phyloP scores from a whole-genome alignment of 1,140 invertebrate genomes.

The Ditylenchus dipsaci region DNA sequence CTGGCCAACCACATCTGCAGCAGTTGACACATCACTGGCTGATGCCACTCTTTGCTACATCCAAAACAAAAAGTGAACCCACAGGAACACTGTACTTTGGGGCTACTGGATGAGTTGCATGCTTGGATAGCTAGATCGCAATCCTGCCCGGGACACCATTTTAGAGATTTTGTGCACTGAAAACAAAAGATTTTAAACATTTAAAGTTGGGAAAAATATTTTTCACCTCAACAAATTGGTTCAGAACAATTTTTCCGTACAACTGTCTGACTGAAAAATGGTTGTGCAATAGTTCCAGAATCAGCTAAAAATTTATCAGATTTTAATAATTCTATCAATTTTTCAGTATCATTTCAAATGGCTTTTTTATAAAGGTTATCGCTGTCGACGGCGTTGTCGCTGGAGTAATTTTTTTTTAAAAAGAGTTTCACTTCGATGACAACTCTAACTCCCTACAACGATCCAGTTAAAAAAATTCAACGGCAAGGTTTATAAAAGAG shows the following conservation, averaged over 20 bases:
- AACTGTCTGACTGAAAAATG: not conserved
- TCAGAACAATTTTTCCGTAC: constrained; percentile 95
- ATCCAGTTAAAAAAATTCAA: too few relatives aligned
- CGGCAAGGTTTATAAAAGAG: too few relatives aligned
- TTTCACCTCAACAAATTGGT: constrained; percentile 89
- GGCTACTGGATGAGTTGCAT: constrained; percentile 83
- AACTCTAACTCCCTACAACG: too few relatives aligned
- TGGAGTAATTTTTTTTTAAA: too few relatives aligned
- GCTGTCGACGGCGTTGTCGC: too few relatives aligned
- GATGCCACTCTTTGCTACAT: constrained; percentile 91
- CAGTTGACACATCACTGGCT: constrained; percentile 82
- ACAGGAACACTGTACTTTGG: constrained; percentile 70
- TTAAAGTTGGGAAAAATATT: not conserved
- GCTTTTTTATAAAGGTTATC: too few relatives aligned
- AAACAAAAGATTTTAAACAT: constrained; percentile 34
- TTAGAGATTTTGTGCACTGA: constrained; percentile 81
- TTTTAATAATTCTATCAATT: too few relatives aligned
- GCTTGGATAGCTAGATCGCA: constrained; percentile 92
- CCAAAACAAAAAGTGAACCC: constrained; percentile 68
- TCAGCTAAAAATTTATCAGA: too few relatives aligned
- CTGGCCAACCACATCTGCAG: constrained; percentile 96
- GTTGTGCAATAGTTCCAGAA: too few relatives aligned
- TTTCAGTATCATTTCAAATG: too few relatives aligned
- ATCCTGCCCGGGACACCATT: constrained; percentile 95
- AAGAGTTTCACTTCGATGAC: too few relatives aligned